phyloP scores from a whole-genome alignment of 2,888 invertebrate species.

The Noctua comes region DNA sequence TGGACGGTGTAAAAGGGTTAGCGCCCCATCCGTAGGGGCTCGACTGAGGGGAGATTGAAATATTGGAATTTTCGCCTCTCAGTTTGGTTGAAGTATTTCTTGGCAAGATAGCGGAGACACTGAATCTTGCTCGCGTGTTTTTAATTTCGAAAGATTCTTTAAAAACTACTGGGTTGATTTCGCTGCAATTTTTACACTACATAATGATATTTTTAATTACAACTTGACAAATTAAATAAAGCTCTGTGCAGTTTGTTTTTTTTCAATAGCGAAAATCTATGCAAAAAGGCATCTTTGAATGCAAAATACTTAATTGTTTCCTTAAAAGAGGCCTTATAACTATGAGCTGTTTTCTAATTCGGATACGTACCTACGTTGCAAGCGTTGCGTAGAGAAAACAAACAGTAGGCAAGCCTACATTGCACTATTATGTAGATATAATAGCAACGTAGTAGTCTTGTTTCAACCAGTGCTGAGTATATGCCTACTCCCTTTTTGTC shows the following conservation, averaged over 20 bases:
- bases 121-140: background rate
- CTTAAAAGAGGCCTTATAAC: background rate
- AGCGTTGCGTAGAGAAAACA: too few species aligned
- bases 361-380: too few species aligned
- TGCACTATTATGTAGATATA: conserved; percentile 1
- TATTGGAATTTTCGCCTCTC: conserved; percentile 56
- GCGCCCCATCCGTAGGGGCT: conserved; percentile 64
- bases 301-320: background rate
- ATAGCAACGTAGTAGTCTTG: too few species aligned
- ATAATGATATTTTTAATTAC: background rate
- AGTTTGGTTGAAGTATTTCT: conserved; percentile 25
- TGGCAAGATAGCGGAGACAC: conserved; percentile 16
- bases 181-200: background rate
- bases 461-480: background rate
- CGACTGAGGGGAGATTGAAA: conserved; percentile 58
- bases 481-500: background rate
- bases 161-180: background rate
- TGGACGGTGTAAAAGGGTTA: conserved; percentile 77
- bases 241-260: background rate
- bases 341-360: conserved; percentile 21
- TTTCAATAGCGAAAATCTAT: background rate
- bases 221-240: background rate
- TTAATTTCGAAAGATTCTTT: background rate
- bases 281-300: background rate
- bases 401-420: conserved; percentile 6